A percentile compares a stretch with the other conserved stretches of the same genome.
Evolutionary conservation across 2,113 vertebrate genomes (phyloP).

Genomic region (Oreotrochilus melanogaster): DNA sequence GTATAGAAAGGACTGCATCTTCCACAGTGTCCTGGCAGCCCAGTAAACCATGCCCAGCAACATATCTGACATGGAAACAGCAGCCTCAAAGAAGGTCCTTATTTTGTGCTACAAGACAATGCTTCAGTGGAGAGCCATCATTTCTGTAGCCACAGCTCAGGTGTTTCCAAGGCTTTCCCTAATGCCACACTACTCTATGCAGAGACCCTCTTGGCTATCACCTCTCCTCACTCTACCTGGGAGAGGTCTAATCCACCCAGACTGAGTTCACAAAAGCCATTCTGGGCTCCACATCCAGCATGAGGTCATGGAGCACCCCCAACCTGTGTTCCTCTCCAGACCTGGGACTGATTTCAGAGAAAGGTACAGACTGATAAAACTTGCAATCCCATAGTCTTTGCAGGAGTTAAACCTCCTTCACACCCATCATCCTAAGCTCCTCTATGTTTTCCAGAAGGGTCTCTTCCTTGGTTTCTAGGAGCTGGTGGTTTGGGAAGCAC

Average conservation of each 20-base stretch:
- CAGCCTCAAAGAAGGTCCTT: background rate
- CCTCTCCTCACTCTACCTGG: background rate
- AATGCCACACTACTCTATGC: too few relatives aligned
- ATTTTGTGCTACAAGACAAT: background rate
- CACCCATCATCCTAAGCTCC: background rate
- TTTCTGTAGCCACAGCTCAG: background rate
- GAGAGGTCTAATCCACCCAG: background rate
- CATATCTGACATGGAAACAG: background rate
- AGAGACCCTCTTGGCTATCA: background rate
- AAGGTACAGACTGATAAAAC: background rate
- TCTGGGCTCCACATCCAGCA: background rate
- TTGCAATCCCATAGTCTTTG: background rate
- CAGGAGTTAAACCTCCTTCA: background rate
- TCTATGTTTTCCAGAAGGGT: background rate
- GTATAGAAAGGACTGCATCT: background rate
- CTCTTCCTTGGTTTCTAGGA: background rate
- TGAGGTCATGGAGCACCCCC: background rate
- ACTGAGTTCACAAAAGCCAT: accelerated
- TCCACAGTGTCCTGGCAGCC: too few relatives aligned
- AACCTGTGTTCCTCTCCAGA: background rate
- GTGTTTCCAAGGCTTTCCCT: background rate
- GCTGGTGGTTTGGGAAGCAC: accelerated
- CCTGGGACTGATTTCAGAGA: background rate
- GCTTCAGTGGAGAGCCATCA: background rate
- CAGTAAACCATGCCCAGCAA: background rate